Evolutionary conservation across 2,888 invertebrate genomes (phyloP), one percentile per base, ranked within the genome.

Genomic region (Cryptocephalus moraei): DNA sequence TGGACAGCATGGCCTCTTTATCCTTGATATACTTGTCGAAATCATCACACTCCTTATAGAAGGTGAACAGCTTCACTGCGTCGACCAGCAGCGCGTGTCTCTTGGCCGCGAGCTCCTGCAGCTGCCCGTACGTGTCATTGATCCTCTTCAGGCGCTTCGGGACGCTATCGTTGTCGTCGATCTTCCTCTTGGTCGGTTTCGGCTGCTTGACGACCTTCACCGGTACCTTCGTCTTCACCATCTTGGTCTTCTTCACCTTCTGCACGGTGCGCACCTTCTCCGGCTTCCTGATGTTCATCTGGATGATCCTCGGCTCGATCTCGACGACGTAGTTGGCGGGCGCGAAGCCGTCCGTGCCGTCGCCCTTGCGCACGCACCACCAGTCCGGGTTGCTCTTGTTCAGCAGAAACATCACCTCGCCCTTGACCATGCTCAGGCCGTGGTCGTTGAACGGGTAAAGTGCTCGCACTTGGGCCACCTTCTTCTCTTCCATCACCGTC

Each of bases 11-110:
- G 63, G 86, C 84, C 66, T 95, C 94, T 70, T 94, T 94, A 55
- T 96, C 96, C 61, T 85, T 87, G 71, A 96, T 93, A 96, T 97
- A 99, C 59, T 84, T 84, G 69, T 96, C 95, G 66, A 99, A 95
- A 71, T 94, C 94, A 62, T 96, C 95, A 70, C 97, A 97, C 66
- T 97, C 96, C 9, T 90, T 82, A 72, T 91, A 94, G 75, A 97
- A 95, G 45, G 86, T 86, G 72, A 89, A 95, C 48, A 96, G 73
- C 58, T 90, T 81, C 58, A 94, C 91, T 0, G 95, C 89, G 65
- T 96, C 96, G 58, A 92, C 91, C 4, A 97, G 75, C 36, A 91
- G 79, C 0, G 86, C 83, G 53, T 88, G 86, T 0, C 96, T 80
- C 22, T 84, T 81, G 60, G 82, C 75, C 0, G 93, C 91, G 49